Conservation (phyloP, 2,113 vertebrate species). For the Procavia capensis region DNA sequence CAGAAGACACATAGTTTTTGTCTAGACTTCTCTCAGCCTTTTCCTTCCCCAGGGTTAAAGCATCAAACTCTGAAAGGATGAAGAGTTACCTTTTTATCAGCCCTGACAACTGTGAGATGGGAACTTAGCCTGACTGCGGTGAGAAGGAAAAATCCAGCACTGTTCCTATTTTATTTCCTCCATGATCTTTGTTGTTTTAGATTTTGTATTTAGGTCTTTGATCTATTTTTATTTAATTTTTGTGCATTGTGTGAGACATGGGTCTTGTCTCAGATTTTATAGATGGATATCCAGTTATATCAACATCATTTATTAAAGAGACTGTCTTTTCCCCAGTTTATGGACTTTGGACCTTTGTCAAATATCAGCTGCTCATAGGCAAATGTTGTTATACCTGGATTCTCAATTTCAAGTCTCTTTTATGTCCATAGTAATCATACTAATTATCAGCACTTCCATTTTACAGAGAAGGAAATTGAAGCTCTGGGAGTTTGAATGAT, state of each 20-base stretch:
- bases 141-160: neutral
- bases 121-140: neutral
- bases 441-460: neutral
- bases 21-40: neutral
- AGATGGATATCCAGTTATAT: too few relatives aligned
- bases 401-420: neutral
- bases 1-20: neutral
- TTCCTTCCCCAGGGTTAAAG: neutral
- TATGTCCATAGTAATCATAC: neutral
- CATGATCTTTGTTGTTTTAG: too few relatives aligned
- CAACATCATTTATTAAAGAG: too few relatives aligned
- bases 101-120: neutral
- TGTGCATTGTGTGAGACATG: too few relatives aligned
- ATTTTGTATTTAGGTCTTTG: too few relatives aligned
- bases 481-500: slow-evolving; percentile 2
- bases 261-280: too few relatives aligned
- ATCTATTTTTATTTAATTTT: too few relatives aligned
- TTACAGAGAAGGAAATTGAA: neutral
- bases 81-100: neutral
- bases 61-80: neutral
- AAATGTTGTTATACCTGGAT: too few relatives aligned
- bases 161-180: too few relatives aligned
- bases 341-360: too few relatives aligned
- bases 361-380: too few relatives aligned
- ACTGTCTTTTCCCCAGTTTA: too few relatives aligned